Base-by-base conservation (phyloP, 2,797 vertebrate genomes). In the Falco naumanni region DNA sequence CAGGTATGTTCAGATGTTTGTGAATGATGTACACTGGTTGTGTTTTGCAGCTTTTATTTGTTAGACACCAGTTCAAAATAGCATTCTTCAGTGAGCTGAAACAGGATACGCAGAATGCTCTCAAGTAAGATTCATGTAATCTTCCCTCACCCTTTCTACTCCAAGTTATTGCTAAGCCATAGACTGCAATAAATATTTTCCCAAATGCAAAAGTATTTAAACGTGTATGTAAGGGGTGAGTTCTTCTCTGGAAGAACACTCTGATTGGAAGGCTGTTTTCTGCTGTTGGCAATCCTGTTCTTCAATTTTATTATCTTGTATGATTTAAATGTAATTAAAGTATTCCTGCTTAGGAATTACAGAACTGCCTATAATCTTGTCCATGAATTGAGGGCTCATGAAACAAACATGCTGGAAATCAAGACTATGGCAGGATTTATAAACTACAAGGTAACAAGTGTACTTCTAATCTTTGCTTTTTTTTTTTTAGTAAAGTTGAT, bases 61-160 rank as follows among this genome's bases (percentile, higher is more conserved):
- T 99, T 92, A 98, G 99, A 95, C 99, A 99, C 97, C 99, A 99
- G 98, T 99, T 99, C 97, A 99, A 99, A 98, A 99, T 99, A 31
- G 99, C 98, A 16, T 99, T 99, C 98, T 99, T 99, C 98, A 99
- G 99, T 97, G 99, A 99, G 87, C 96, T 99, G 96, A 99, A 99
- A 88, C 99, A 99, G 96, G 99, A 99, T 96, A 99, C 99, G 0
- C 99, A 99, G 96, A 99, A 99, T 45, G 99, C 99, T 87, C 98
- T 99, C 65, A 99, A 99, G 99, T 99, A 98, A 98, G 99, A 95
- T 56, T 89, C 12, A 3, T 14, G 5, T 90, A 74, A 31, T 39
- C 26, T 68, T 87, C 48, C n/a, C 26, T 29, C 34, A 78, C 61
- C 14, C 79, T 93, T 22, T 63, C 13, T 90, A 59, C 33, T 39